Base-by-base conservation (phyloP, 2,797 vertebrate genomes). In the Natrix natrix region DNA sequence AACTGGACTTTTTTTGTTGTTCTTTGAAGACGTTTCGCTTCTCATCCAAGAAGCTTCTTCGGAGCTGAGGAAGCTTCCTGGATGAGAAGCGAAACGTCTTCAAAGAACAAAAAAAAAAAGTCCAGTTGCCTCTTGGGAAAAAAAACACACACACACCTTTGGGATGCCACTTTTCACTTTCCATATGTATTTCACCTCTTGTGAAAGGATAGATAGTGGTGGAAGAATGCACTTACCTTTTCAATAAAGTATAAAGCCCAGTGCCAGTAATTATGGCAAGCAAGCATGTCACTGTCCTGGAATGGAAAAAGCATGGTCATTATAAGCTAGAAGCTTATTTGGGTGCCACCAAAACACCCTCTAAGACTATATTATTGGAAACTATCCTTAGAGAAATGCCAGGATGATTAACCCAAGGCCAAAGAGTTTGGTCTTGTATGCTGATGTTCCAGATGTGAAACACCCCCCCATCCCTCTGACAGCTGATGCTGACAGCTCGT, bases 241-340 rank as follows among this genome's bases (percentile, higher is more conserved):
- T 99, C 99, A 37, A 99, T 98, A 92, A 98, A 98, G 96, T 98
- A 98, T 0, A 99, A 97, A 55, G 99, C 98, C 99, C 99, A 99
- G 93, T 99, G 99, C 99, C 99, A 99, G 83, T 99, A 99, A 96
- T 99, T 99, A 90, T 99, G 99, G 94, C 98, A 98, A 66, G 98
- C 98, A 87, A 99, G 97, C 97, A 98, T 97, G 90, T 99, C 98
- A 2, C 97, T 98, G 0, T 94, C 96, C 99, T 99, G 96, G 1
- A 95, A 96, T 83, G 5, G 92, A 93, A 52, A 0, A 86, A 60
- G 48, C 4, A 48, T 24, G n/a, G 57, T 83, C 5, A 83, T 3
- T 2, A 57, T 66, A 28, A 88, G 26, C 6, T 54, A 88, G 32
- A 88, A 78, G 26, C n/a, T 20, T 28, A 28, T 16, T 26, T 37